phyloP scores from a whole-genome alignment of 2,113 vertebrate species.

The Gallinago paraguaiae region DNA sequence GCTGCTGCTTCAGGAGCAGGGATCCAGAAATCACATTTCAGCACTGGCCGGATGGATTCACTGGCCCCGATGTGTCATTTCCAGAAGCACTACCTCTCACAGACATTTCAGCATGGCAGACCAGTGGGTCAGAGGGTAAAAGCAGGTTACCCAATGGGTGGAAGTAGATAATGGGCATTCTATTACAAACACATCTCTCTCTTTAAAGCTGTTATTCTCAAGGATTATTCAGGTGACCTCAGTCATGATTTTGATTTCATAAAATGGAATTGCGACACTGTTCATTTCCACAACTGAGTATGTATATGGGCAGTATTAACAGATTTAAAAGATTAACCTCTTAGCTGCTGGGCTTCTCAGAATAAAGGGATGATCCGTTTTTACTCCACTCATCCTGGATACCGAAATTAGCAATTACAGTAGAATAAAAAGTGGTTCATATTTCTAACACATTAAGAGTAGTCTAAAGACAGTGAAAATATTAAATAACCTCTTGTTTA shows the following conservation, averaged over 20 bases:
- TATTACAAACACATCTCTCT: conserved; percentile 37
- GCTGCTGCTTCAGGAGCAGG: neutral
- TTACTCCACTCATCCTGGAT: fast-evolving
- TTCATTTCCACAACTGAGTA: conserved; percentile 48
- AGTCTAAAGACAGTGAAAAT: neutral
- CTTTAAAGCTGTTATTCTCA: conserved; percentile 58
- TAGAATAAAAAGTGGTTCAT: neutral
- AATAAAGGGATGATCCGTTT: neutral
- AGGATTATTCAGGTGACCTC: conserved; percentile 58
- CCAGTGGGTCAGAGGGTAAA: conserved; percentile 28
- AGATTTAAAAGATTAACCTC: conserved; percentile 49
- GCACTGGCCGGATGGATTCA: neutral
- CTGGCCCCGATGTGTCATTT: conserved; percentile 15
- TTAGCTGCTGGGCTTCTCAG: neutral
- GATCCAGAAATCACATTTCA: conserved; percentile 17
- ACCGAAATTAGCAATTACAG: neutral
- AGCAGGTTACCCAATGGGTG: conserved; percentile 46
- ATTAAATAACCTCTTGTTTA: neutral
- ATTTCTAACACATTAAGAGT: neutral
- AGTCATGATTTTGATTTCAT: conserved; percentile 58
- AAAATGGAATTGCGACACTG: conserved; percentile 49
- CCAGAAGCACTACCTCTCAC: conserved; percentile 11
- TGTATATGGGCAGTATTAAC: conserved; percentile 16
- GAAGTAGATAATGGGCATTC: conserved; percentile 64
- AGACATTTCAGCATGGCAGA: conserved; percentile 35